phyloP scores from a whole-genome alignment of 2,113 vertebrate species.

The Lucifuga dentata region DNA sequence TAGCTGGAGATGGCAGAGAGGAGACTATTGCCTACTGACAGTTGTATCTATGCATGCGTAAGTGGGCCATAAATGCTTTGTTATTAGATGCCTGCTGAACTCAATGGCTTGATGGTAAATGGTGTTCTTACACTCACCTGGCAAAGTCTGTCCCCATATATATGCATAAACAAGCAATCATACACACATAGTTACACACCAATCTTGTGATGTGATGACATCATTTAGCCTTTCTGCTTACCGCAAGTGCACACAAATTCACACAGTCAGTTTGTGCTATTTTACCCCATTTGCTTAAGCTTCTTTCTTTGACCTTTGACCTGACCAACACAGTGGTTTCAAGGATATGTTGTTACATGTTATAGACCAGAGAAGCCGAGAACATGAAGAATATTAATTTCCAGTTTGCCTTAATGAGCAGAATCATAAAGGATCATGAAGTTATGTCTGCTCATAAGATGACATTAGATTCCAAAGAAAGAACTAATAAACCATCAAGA shows the following conservation, averaged over 20 bases:
- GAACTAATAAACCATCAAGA: too few relatives aligned
- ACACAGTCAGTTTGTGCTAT: neutral
- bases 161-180: slow-evolving; percentile 70
- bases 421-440: too few relatives aligned
- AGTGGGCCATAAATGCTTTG: slow-evolving; percentile 79
- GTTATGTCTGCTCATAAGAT: too few relatives aligned
- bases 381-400: too few relatives aligned
- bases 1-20: slow-evolving; percentile 60
- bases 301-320: neutral
- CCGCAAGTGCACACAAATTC: slow-evolving; percentile 10
- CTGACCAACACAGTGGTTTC: too few relatives aligned
- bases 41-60: slow-evolving; percentile 79
- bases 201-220: slow-evolving; percentile 43
- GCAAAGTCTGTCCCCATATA: slow-evolving; percentile 48
- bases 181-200: slow-evolving; percentile 1
- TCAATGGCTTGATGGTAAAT: slow-evolving; percentile 73
- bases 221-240: slow-evolving; percentile 27
- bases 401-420: too few relatives aligned
- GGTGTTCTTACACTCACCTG: slow-evolving; percentile 67
- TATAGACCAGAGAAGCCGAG: too few relatives aligned
- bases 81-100: slow-evolving; percentile 81
- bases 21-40: slow-evolving; percentile 65
- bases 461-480: too few relatives aligned
- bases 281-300: neutral
- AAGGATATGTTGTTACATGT: too few relatives aligned